A percentile compares a stretch with the other conserved stretches of the same genome.
phyloP scores from a whole-genome alignment of 2,113 vertebrate species.

The Eurystomus gularis region DNA sequence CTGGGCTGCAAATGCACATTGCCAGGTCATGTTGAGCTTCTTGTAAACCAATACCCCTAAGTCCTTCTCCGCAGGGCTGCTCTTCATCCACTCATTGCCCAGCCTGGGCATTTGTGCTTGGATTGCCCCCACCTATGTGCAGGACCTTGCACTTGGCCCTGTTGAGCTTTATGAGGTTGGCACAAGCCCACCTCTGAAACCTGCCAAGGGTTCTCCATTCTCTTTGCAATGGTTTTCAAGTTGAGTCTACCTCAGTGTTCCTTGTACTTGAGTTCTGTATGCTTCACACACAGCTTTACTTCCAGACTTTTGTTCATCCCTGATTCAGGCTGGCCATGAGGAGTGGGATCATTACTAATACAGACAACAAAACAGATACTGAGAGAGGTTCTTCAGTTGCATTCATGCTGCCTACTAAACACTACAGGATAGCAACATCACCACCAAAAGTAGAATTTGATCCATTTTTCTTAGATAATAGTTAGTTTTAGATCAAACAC shows the following conservation, averaged over 20 bases:
- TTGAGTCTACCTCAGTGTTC: neutral
- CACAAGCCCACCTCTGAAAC: neutral
- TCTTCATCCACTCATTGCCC: neutral
- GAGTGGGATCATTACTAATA: neutral
- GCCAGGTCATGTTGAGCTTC: neutral
- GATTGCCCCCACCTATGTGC: neutral
- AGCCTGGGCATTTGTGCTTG: neutral
- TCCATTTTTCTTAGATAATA: neutral
- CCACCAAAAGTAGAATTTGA: neutral
- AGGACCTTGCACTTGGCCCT: neutral
- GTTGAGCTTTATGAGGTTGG: neutral
- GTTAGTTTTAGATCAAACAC: neutral
- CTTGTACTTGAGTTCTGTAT: neutral
- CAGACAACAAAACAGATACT: neutral
- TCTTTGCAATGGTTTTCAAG: neutral
- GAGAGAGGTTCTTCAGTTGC: neutral
- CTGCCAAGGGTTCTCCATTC: neutral
- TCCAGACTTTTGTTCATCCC: neutral
- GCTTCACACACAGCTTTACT: neutral
- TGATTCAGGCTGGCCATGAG: neutral
- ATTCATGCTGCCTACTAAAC: neutral
- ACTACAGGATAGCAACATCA: neutral
- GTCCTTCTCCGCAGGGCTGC: neutral
- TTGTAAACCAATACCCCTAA: neutral
- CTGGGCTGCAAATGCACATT: neutral